A percentile compares a stretch with the other conserved stretches of the same genome.
These are phyloP conservation scores for Macrosiphum euphorbiae DNA, from an alignment of 2,888 invertebrate genomes.

Conservation along the genomic window DNA sequence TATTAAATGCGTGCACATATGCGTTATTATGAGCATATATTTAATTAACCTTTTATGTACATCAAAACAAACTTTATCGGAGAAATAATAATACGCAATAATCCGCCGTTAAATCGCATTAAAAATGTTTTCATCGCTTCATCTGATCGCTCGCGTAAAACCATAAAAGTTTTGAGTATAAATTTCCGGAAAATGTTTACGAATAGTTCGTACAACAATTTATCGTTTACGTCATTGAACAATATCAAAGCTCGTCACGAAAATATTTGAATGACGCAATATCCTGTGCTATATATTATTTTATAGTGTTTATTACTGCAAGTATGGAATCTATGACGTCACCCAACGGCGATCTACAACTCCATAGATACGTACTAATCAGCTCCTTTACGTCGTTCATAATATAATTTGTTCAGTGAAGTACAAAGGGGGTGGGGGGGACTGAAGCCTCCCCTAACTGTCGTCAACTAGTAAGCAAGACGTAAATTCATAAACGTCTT, in stretches of 20 bases:
- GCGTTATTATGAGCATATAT: background rate
- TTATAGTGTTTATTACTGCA: background rate
- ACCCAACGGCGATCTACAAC: background rate
- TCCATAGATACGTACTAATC: background rate
- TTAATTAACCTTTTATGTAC: constrained; percentile 1
- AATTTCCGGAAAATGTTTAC: background rate
- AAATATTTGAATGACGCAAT: background rate
- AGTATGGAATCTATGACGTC: background rate
- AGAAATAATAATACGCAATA: background rate
- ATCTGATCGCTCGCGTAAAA: background rate
- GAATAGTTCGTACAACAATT: background rate
- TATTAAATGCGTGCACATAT: background rate
- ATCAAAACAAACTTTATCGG: background rate
- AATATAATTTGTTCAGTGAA: too few relatives aligned
- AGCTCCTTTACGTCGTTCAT: background rate
- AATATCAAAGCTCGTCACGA: background rate
- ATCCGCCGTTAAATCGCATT: background rate
- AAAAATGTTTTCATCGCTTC: background rate
- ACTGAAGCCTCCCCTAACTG: too few relatives aligned
- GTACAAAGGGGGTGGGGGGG: too few relatives aligned
- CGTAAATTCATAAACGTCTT: too few relatives aligned
- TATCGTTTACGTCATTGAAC: background rate
- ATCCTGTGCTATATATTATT: background rate
- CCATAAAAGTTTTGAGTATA: background rate
- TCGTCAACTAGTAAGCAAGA: too few relatives aligned